Conservation (phyloP, 2,888 invertebrate species). For the Parnassius apollo region DNA sequence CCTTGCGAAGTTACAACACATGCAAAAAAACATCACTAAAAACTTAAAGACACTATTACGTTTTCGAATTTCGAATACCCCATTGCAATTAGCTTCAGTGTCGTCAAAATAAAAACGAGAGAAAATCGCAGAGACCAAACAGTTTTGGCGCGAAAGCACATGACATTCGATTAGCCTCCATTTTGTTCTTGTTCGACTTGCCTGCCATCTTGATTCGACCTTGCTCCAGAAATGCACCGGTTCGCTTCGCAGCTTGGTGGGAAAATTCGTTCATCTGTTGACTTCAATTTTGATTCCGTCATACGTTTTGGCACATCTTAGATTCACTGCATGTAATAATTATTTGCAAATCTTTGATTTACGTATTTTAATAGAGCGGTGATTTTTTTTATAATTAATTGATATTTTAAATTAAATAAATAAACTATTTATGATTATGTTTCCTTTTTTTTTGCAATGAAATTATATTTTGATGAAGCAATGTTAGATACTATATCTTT, state of each 20-base stretch:
- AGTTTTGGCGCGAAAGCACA: conserved; percentile 61
- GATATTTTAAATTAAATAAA: too few relatives aligned
- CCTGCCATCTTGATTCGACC: conserved; percentile 67
- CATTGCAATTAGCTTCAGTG: conserved; percentile 23
- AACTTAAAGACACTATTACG: conserved; percentile 35
- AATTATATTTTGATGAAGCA: too few relatives aligned
- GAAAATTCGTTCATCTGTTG: conserved; percentile 66
- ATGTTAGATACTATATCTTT: too few relatives aligned
- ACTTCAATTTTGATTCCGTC: conserved; percentile 46
- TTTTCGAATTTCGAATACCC: conserved; percentile 29
- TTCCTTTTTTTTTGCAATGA: too few relatives aligned
- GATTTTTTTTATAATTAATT: too few relatives aligned
- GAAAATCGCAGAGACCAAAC: conserved; percentile 17
- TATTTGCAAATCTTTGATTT: conserved; percentile 1
- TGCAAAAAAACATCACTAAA: conserved; percentile 35
- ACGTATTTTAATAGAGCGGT: too few relatives aligned
- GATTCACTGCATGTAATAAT: conserved; percentile 15
- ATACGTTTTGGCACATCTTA: conserved; percentile 32
- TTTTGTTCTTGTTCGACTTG: conserved; percentile 45
- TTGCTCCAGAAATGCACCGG: conserved; percentile 72
- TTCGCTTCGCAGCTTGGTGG: conserved; percentile 63
- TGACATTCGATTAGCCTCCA: conserved; percentile 63
- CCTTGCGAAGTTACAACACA: conserved; percentile 52
- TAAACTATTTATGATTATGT: too few relatives aligned
- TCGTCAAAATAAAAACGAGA: conserved; percentile 18